A percentile compares a stretch with the other conserved stretches of the same genome.
Evolutionary conservation across 2,113 vertebrate genomes (phyloP).

Genomic region (Megalops atlanticus): DNA sequence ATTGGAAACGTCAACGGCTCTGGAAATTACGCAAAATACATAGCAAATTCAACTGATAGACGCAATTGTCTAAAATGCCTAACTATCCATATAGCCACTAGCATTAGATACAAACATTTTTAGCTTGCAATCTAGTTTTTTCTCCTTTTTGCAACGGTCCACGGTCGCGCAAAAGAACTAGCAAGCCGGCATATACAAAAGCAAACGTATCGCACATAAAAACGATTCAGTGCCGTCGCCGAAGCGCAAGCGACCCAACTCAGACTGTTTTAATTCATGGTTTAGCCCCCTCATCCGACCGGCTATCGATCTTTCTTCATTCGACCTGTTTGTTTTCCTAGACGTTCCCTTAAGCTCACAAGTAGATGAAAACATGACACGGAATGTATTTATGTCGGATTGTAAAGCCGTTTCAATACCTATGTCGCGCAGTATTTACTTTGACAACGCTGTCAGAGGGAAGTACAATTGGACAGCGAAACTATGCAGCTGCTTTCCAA

Average conservation of each 20-base stretch:
- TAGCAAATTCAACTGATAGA: background rate
- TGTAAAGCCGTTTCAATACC: background rate
- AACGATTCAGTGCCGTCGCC: background rate
- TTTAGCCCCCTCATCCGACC: conserved; percentile 20
- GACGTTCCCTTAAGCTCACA: conserved; percentile 29
- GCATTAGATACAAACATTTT: background rate
- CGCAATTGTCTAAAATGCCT: background rate
- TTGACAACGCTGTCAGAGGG: background rate
- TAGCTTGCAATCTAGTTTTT: background rate
- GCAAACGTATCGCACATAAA: background rate
- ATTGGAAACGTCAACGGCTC: background rate
- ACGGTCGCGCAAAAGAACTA: background rate
- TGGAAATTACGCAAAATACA: background rate
- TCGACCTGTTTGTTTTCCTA: conserved; percentile 43
- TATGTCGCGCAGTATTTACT: conserved; percentile 8
- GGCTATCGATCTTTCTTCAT: conserved; percentile 18
- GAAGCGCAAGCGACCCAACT: background rate
- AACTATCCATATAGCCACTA: background rate
- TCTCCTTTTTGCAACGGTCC: background rate
- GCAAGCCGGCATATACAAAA: background rate
- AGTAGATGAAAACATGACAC: conserved; percentile 27
- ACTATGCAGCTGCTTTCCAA: background rate
- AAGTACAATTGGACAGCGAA: background rate
- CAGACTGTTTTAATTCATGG: conserved; percentile 3
- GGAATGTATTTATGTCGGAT: conserved; percentile 15